These are phyloP conservation scores for cat (Felis catus) DNA, from an alignment of 2,113 vertebrate genomes.

Conservation along the genomic window F.catus_Fca126_mat1.0 CM031412.1:20216001-20216500, in stretches of 20 bases:
- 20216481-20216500: constrained; percentile 72
- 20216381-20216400: constrained; percentile 50
- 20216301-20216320: not conserved
- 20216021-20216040: not conserved
- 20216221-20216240: not conserved
- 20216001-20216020: not conserved
- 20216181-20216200: constrained; percentile 17
- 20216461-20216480: constrained; percentile 71
- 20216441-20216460: constrained; percentile 65
- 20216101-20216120: not conserved
- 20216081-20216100: not conserved
- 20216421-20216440: constrained; percentile 63
- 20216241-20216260: not conserved
- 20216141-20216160: not conserved
- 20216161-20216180: not conserved
- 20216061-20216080: not conserved
- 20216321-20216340: not conserved
- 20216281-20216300: not conserved
- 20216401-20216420: constrained; percentile 63
- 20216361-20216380: not conserved
- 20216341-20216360: constrained; percentile 32
- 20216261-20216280: constrained; percentile 8
- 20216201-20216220: not conserved
- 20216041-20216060: not conserved
- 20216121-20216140: not conserved